Percentiles rank a stretch among this genome's conserved stretches.
phyloP scores from a whole-genome alignment of 2,113 vertebrate species.

The Leptosomus discolor region DNA sequence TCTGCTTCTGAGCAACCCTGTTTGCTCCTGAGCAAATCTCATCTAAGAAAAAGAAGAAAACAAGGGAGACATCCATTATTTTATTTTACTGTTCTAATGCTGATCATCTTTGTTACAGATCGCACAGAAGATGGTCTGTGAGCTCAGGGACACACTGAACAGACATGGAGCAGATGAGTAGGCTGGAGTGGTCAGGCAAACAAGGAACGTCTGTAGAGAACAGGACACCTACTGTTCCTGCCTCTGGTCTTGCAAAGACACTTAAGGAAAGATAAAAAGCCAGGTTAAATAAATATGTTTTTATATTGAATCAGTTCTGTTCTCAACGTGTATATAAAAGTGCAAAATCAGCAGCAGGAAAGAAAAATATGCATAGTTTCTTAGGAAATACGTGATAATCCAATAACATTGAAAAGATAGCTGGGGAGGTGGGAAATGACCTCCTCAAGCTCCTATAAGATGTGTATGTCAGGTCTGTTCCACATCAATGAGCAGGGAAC shows the following conservation, averaged over 20 bases:
- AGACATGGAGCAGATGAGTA: not conserved
- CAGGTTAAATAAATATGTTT: rapidly evolving
- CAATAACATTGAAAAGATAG: not conserved
- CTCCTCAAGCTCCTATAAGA: not conserved
- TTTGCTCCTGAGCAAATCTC: not conserved
- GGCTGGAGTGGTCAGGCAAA: not conserved
- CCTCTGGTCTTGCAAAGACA: not conserved
- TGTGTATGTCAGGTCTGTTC: not conserved
- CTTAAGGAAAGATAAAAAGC: not conserved
- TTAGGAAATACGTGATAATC: not conserved
- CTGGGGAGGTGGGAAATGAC: not conserved
- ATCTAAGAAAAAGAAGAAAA: not conserved
- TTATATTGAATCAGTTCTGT: not conserved
- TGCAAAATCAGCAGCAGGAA: not conserved
- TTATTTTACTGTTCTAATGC: not conserved
- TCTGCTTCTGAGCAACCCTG: not conserved
- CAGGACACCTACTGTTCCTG: not conserved
- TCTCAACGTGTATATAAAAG: not conserved
- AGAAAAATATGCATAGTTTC: not conserved
- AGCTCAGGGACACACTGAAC: not conserved
- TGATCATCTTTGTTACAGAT: not conserved
- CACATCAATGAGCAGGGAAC: not conserved
- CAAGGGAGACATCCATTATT: not conserved
- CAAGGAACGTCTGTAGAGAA: not conserved
- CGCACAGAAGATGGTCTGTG: not conserved